Evolutionary conservation across 2,888 invertebrate genomes (phyloP).

Genomic region (Ophion ventricosus): DNA sequence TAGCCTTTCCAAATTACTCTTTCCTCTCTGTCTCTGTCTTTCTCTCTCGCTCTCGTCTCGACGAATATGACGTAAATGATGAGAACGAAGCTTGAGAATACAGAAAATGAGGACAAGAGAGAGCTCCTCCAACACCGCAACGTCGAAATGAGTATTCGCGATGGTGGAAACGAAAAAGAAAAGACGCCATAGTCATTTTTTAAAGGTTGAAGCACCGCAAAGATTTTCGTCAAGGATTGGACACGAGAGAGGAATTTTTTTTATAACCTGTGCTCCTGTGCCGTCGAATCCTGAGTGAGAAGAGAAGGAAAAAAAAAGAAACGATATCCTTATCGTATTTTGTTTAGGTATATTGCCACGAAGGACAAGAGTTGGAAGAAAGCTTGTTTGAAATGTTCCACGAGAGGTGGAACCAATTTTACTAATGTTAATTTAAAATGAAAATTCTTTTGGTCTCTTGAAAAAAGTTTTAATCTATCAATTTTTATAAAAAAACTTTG

Average conservation of each 20-base stretch:
- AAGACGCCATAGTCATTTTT: conserved; percentile 16
- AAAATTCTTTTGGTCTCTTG: no score
- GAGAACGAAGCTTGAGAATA: conserved; percentile 31
- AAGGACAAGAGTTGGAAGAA: no score
- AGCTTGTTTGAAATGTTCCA: no score
- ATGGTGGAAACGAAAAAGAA: conserved; percentile 37
- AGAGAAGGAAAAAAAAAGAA: not conserved
- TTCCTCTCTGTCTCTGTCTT: not conserved
- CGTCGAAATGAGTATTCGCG: conserved; percentile 42
- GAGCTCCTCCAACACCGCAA: conserved; percentile 1
- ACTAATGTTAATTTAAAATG: no score
- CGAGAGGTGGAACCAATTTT: no score
- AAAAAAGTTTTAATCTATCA: no score
- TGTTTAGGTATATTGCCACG: not conserved
- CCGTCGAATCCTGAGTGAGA: not conserved
- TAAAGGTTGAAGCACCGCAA: not conserved
- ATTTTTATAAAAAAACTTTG: no score
- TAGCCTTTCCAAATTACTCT: conserved; percentile 53
- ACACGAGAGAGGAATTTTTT: conserved; percentile 22
- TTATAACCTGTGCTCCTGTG: not conserved
- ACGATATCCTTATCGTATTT: not conserved
- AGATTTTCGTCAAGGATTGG: not conserved
- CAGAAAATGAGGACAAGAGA: conserved; percentile 17
- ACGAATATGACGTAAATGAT: conserved; percentile 49
- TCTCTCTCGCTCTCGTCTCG: conserved; percentile 38